Percentiles rank a stretch among this genome's conserved stretches.
These are phyloP conservation scores for Actinopyga echinites DNA, from an alignment of 53 echinoderm and acorn worm genomes.

Conservation along the genomic window DNA sequence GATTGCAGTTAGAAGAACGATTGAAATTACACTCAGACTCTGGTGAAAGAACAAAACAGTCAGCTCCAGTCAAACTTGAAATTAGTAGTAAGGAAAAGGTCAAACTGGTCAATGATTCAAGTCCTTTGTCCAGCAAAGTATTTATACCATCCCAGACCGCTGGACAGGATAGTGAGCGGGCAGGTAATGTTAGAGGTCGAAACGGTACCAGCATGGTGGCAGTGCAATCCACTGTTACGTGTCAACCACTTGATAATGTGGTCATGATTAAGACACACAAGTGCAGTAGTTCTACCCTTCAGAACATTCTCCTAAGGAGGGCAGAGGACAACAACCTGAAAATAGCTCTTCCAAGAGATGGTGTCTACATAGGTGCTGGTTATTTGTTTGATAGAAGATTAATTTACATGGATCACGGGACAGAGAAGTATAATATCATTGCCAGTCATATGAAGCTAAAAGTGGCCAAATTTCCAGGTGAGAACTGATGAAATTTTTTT, in stretches of 20 bases:
- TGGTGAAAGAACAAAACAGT: no score
- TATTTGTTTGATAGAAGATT: constrained; percentile 49
- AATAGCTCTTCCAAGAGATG: constrained; percentile 71
- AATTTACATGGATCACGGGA: constrained; percentile 55
- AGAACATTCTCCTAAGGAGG: constrained; percentile 91
- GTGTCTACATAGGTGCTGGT: constrained; percentile 74
- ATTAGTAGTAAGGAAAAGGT: no score
- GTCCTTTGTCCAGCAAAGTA: not conserved
- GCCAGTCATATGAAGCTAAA: constrained; percentile 67
- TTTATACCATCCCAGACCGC: not conserved
- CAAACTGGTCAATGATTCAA: no score
- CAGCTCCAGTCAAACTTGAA: no score
- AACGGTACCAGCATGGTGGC: not conserved
- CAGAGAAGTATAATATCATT: constrained; percentile 74
- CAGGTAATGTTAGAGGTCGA: no score
- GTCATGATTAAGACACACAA: constrained; percentile 93
- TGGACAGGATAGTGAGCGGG: not conserved
- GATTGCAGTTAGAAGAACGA: no score
- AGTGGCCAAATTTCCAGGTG: constrained; percentile 20
- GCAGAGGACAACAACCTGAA: constrained; percentile 76
- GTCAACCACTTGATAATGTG: constrained; percentile 73
- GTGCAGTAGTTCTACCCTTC: constrained; percentile 93
- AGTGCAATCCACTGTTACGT: not conserved
- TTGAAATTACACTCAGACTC: no score
- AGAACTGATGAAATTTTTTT: not conserved